These are phyloP conservation scores for honey bee (Apis mellifera) DNA, from an alignment of 1,140 invertebrate species.

Conservation along the genomic window DNA sequence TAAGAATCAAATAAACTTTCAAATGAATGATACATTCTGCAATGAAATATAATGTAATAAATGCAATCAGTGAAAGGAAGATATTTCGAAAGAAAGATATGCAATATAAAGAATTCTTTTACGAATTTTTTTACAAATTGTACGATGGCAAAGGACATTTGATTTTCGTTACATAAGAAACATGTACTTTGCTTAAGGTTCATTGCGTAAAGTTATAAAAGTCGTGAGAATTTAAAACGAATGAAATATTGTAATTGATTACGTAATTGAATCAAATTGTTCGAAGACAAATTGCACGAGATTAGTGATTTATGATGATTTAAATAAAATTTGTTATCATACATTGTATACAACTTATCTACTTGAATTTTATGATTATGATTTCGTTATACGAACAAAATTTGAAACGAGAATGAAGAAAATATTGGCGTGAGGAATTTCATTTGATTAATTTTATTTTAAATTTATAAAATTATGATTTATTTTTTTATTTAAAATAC, in stretches of 20 bases:
- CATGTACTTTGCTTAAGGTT: neutral
- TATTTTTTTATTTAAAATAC: too few relatives aligned
- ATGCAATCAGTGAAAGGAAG: neutral
- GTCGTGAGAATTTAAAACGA: slow-evolving; percentile 37
- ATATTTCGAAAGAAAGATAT: neutral
- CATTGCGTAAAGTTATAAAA: slow-evolving; percentile 54
- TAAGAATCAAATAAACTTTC: too few relatives aligned
- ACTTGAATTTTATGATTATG: neutral
- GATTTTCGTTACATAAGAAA: slow-evolving; percentile 26
- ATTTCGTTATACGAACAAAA: slow-evolving; percentile 2
- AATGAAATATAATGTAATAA: neutral
- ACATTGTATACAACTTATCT: neutral
- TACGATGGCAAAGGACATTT: slow-evolving; percentile 8
- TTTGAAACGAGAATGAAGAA: neutral
- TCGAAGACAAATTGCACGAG: neutral
- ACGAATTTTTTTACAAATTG: neutral
- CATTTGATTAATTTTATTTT: too few relatives aligned
- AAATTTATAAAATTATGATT: too few relatives aligned
- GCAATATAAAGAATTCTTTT: neutral
- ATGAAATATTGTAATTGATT: slow-evolving; percentile 54
- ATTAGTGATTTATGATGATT: slow-evolving; percentile 5
- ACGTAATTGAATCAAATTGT: slow-evolving; percentile 33
- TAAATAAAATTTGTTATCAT: neutral
- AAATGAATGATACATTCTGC: neutral
- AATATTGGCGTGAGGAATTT: neutral